Percentiles rank a stretch among this genome's conserved stretches.
These are phyloP conservation scores for Neoscelio sp. DNA, from an alignment of 2,888 invertebrate genomes.

Conservation along the genomic window DNA sequence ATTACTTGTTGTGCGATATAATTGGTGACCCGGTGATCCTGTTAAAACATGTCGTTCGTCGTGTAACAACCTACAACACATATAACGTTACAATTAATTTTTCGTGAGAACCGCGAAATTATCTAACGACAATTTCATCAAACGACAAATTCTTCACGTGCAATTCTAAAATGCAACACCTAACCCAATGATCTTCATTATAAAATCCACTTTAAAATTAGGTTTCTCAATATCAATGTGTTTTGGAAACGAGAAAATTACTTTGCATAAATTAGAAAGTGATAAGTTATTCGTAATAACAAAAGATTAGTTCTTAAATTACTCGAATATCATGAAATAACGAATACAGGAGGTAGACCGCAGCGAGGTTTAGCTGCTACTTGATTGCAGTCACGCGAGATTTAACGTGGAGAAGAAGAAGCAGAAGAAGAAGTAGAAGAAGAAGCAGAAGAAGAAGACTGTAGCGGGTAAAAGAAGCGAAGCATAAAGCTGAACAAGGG, in stretches of 20 bases:
- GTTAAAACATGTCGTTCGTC: constrained; percentile 56
- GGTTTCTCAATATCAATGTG: background rate
- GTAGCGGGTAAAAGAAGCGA: constrained; percentile 13
- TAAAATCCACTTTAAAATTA: too few relatives aligned
- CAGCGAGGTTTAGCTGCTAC: constrained; percentile 43
- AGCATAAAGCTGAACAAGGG: constrained; percentile 35
- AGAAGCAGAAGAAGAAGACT: constrained; percentile 1
- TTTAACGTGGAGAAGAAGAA: constrained; percentile 56
- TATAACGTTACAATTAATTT: too few relatives aligned
- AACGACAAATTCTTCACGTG: too few relatives aligned
- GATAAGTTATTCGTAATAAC: constrained; percentile 56
- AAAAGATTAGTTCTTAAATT: constrained; percentile 58
- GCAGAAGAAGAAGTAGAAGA: background rate
- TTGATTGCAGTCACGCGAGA: constrained; percentile 72
- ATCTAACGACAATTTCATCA: constrained; percentile 21
- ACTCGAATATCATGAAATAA: constrained; percentile 48
- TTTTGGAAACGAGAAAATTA: constrained; percentile 11
- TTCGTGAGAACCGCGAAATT: background rate
- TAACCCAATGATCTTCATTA: too few relatives aligned
- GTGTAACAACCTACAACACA: constrained; percentile 28
- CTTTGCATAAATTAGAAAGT: constrained; percentile 46
- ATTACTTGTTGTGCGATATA: constrained; percentile 60
- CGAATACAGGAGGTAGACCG: constrained; percentile 50
- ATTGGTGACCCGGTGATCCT: constrained; percentile 60
- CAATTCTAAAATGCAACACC: too few relatives aligned